Base-by-base conservation (phyloP, 2,113 vertebrate genomes). In the Solenodon paradoxus region DNA sequence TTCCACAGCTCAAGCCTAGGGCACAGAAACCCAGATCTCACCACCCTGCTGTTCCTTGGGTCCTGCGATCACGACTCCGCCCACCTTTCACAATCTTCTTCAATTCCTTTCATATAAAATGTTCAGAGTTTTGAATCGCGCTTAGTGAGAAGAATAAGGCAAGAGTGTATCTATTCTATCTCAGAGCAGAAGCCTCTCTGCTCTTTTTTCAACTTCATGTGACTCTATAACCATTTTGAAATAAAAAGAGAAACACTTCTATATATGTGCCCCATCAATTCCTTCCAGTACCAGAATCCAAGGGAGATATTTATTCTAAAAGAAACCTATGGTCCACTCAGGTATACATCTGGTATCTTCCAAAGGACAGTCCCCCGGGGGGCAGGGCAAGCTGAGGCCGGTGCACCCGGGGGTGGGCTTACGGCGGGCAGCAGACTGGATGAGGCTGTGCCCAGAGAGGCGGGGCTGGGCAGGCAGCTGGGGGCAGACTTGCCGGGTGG, bases 171-270 rank as follows among this genome's bases (percentile, higher is more conserved):
- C 40, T 2, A 15, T 2, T 63, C 68, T 30, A 2, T 64, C 59
- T 79, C 59, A 28, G 10, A 24, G 16, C 75, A 61, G 61, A 91
- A 22, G 24, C 32, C 49, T 78, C 47, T 77, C 5, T 22, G 57
- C 53, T 55, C 20, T 28, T 81, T 91, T 51, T 45, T 47, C 13
- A 45, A 42, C 42, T 91, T 85, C 42, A 80, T 66, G 8, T 53
- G 45, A n/a, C n/a, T n/a, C n/a, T n/a, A n/a, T n/a, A 71, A 22
- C 57, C 64, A 32, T 17, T 85, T 47, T 45, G 28, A 82, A 90
- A 63, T 38, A n/a, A 20, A 38, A 96, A 24, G 59, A n/a, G 59
- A 35, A 47, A 90, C 78, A 80, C 66, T 53, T n/a, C 42, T 15
- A 28, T n/a, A 38, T 45, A 38, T 22, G 22, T 20, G 17, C 0